Conservation (phyloP, 2,797 vertebrate genomes). For the Cossypha niveicapilla region DNA sequence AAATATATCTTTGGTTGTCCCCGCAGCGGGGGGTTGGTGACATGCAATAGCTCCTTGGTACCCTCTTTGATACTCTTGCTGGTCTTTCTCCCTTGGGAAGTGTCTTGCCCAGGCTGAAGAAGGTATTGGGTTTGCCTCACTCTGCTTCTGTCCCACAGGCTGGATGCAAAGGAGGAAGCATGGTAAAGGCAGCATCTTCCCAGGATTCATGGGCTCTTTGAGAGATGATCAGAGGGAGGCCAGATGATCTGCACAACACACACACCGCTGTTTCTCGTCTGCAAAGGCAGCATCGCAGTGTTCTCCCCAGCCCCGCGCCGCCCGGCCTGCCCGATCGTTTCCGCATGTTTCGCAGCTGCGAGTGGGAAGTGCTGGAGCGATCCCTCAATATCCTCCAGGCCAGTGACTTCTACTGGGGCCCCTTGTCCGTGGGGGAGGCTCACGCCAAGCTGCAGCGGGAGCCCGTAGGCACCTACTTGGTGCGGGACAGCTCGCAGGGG, state of each 20-base stretch:
- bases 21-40: background rate
- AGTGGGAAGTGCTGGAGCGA: conserved; percentile 69
- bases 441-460: conserved; percentile 61
- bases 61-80: background rate
- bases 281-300: background rate
- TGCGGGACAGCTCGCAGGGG: conserved; percentile 72
- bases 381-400: conserved; percentile 65
- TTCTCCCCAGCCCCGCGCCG: background rate
- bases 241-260: conserved; percentile 44
- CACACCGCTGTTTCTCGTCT: background rate
- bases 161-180: conserved; percentile 5
- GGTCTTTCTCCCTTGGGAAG: background rate
- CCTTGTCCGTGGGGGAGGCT: conserved; percentile 67
- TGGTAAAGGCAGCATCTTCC: conserved; percentile 41
- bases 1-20: background rate
- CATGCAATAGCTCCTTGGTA: background rate
- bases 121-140: background rate
- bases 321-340: conserved; percentile 41
- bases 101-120: background rate
- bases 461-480: conserved; percentile 69
- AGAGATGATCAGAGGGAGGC: conserved; percentile 68
- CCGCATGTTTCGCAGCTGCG: conserved; percentile 64
- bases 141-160: conserved; percentile 31
- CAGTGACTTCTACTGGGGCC: conserved; percentile 75
- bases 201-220: conserved; percentile 64